These are phyloP conservation scores for Chlorospingus semifuscus DNA, from an alignment of 2,797 vertebrate genomes.

Conservation along the genomic window DNA sequence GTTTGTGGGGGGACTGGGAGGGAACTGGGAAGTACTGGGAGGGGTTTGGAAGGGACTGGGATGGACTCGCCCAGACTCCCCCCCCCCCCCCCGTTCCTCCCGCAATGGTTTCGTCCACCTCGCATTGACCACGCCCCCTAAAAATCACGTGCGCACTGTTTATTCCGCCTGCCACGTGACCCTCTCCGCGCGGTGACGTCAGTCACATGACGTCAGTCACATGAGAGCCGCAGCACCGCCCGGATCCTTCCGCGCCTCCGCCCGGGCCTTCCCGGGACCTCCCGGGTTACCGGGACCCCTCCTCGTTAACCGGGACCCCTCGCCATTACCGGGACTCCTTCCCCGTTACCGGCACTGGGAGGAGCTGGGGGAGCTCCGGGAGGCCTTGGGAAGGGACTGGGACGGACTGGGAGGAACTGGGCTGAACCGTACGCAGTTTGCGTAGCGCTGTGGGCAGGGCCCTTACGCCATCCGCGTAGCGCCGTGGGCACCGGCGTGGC, in stretches of 20 bases:
- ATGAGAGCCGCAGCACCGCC: neutral
- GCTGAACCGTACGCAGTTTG: neutral
- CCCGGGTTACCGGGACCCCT: neutral
- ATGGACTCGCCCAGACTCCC: neutral
- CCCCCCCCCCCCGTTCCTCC: too few relatives aligned
- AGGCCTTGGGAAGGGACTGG: neutral
- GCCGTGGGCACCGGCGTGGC: neutral
- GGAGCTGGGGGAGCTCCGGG: neutral
- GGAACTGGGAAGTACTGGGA: too few relatives aligned
- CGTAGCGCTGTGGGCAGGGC: neutral
- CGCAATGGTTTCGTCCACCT: neutral
- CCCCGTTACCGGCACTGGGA: neutral
- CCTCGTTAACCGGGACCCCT: too few relatives aligned
- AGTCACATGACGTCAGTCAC: neutral
- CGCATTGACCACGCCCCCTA: neutral
- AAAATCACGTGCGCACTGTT: fast-evolving
- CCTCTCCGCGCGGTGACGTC: neutral
- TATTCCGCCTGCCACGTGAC: neutral
- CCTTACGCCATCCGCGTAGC: too few relatives aligned
- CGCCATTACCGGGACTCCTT: neutral
- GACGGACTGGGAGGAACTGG: too few relatives aligned
- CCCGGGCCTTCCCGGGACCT: too few relatives aligned
- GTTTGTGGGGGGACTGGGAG: neutral
- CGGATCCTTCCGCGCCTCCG: neutral
- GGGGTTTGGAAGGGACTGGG: too few relatives aligned